phyloP scores from a whole-genome alignment of 2,888 invertebrate genomes.

The Cryptus armator region DNA sequence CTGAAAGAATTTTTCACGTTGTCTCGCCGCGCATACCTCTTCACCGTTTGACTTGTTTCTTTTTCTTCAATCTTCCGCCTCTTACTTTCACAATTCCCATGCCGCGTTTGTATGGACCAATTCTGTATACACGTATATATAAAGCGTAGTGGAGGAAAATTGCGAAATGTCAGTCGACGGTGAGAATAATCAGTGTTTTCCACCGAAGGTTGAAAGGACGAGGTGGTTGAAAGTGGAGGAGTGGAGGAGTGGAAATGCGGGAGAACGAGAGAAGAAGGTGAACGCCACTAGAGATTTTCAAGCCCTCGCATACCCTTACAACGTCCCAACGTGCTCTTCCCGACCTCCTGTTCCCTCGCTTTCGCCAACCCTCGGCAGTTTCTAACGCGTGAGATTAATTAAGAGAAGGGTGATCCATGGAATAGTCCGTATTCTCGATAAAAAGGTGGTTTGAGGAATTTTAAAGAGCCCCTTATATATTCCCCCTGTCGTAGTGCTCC shows the following conservation, averaged over 20 bases:
- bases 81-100: not conserved
- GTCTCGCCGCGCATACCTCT: not conserved
- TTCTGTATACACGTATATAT: conserved; percentile 2
- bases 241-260: conserved; percentile 8
- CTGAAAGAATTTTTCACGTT: not conserved
- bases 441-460: conserved; percentile 29
- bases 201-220: conserved; percentile 18
- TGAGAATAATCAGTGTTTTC: conserved; percentile 59
- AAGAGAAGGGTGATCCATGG: conserved; percentile 33
- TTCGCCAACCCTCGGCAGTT: not conserved
- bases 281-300: conserved; percentile 36
- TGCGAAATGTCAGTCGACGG: conserved; percentile 44
- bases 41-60: conserved; percentile 4
- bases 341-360: not conserved
- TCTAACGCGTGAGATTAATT: conserved; percentile 51
- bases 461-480: conserved; percentile 17
- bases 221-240: conserved; percentile 2
- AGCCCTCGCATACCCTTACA: conserved; percentile 11
- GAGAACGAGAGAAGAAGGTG: conserved; percentile 15
- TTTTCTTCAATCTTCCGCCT: conserved; percentile 12
- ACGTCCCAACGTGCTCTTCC: not conserved
- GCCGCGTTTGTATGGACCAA: not conserved
- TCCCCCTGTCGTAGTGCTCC: not conserved
- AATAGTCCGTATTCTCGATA: conserved; percentile 20
- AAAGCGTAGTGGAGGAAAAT: conserved; percentile 14